Percentiles rank a stretch among this genome's conserved stretches.
phyloP scores from a whole-genome alignment of 92 coral and sea anemone genomes.

The Parazoanthus atlanticus region DNA sequence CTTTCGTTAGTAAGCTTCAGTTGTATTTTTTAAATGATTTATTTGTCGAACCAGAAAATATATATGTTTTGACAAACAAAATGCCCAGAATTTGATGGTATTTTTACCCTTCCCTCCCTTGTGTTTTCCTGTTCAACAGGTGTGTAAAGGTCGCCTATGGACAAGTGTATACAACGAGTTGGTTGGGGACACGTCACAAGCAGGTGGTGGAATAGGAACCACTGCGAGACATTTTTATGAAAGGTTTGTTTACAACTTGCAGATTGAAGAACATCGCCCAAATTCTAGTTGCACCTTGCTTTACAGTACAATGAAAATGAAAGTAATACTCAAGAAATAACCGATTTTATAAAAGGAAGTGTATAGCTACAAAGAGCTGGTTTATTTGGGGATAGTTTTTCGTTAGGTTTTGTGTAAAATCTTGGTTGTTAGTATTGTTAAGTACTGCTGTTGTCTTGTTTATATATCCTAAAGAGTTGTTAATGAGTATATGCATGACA shows the following conservation, averaged over 20 bases:
- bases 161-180: conserved; percentile 61
- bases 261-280: not conserved
- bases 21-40: not conserved
- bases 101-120: not conserved
- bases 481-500: too few relatives aligned
- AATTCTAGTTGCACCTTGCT: not conserved
- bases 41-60: not conserved
- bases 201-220: conserved; percentile 55
- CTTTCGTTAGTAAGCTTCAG: not conserved
- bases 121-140: conserved; percentile 48
- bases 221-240: conserved; percentile 76
- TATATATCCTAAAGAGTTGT: too few relatives aligned
- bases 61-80: too few relatives aligned
- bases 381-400: too few relatives aligned
- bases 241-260: conserved; percentile 54
- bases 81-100: too few relatives aligned
- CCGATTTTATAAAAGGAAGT: too few relatives aligned
- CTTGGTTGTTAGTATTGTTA: too few relatives aligned
- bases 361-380: too few relatives aligned
- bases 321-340: too few relatives aligned
- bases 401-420: too few relatives aligned
- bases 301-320: too few relatives aligned
- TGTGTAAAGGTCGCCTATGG: conserved; percentile 75
- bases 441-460: too few relatives aligned
- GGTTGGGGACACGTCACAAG: conserved; percentile 46